Evolutionary conservation across 2,888 invertebrate genomes (phyloP), one percentile per base, ranked within the genome.

Genomic region (Cataglyphis livida): DNA sequence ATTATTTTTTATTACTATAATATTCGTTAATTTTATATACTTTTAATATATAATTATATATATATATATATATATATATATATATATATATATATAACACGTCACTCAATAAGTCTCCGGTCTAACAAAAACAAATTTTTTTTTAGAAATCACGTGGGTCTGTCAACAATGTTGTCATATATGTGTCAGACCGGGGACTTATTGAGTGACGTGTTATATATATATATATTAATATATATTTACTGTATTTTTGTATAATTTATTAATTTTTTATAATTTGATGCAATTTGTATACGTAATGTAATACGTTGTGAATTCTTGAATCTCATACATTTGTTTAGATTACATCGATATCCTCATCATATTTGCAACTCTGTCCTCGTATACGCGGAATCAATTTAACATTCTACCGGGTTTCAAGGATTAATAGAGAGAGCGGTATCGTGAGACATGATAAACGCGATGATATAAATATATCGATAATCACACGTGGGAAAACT

Each of bases 401-500:
- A 28, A 18, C 54, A 1, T 32, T 76, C 38, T 38, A 66, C 70
- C 59, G 41, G 18, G 76, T 41, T 68, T 68, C 15, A 38, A 38
- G 57, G 35, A 59, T 70, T 78, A 78, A 78, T 57, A 32, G 32
- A 21, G 4, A 78, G 70, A 78, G 9, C 78, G 44, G 21, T 32
- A 35, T 64, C 35, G 21, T 28, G 21, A 15, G 41, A 28, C 21
- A 18, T 78, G 78, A 78, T 78, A 70, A 68, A 78, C 25, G n/a
- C 18, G 54, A 6, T 3, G 32, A 51, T 41, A 78, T 68, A 78
- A 70, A 78, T 78, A 78, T 70, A 70, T 78, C 78, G 32, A 18
- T 78, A 59, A 78, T 78, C 32, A 59, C 32, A 78, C 44, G 78
- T 78, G 78, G 70, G 78, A 79, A 79, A 79, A 79, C 70, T 70